These are phyloP conservation scores for Entomobrya multifasciata DNA, from an alignment of 2,888 invertebrate genomes.

Conservation along the genomic window DNA sequence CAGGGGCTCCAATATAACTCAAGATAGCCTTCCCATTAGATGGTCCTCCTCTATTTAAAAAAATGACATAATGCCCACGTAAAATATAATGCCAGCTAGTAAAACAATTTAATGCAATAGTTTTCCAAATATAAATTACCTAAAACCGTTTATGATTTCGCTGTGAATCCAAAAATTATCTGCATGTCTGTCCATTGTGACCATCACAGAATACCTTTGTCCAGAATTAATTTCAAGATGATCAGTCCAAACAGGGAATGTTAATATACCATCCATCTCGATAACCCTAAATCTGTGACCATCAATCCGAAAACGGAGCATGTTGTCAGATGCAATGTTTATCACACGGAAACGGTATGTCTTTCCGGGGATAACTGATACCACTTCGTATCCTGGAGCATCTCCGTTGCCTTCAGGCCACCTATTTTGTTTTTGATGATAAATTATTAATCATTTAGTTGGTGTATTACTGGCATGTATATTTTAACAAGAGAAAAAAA, in stretches of 20 bases:
- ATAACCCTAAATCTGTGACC: conserved; percentile 69
- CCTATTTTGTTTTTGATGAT: no score
- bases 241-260: conserved; percentile 68
- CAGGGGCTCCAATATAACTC: conserved; percentile 69
- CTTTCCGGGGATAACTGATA: conserved; percentile 56
- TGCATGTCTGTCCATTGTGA: conserved; percentile 70
- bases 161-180: conserved; percentile 72
- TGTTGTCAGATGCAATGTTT: conserved; percentile 71
- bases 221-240: conserved; percentile 72
- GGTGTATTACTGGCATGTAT: no score
- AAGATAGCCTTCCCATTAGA: conserved; percentile 73
- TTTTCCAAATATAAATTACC: no score
- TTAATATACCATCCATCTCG: conserved; percentile 74
- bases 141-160: conserved; percentile 61
- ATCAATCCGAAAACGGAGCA: conserved; percentile 67
- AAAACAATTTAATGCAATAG: no score
- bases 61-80: no score
- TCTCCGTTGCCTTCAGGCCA: conserved; percentile 62
- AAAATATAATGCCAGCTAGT: no score
- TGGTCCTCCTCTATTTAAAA: conserved; percentile 64
- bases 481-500: no score
- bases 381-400: conserved; percentile 69
- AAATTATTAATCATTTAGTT: no score
- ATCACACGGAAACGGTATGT: conserved; percentile 73
- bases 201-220: conserved; percentile 72